These are phyloP conservation scores for Ceyx cyanopectus DNA, from an alignment of 2,113 vertebrate genomes.

Conservation along the genomic window DNA sequence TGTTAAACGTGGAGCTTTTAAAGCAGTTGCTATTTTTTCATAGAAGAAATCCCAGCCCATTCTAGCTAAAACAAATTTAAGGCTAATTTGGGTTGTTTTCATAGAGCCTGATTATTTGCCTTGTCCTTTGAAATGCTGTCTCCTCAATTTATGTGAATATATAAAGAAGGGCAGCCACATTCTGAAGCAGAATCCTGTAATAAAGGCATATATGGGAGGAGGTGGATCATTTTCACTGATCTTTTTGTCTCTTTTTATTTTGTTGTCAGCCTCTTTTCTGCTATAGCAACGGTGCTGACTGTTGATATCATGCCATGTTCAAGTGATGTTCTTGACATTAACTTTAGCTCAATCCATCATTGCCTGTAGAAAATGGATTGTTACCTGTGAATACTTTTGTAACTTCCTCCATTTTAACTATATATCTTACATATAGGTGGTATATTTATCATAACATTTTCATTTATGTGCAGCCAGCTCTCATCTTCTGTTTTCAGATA, in stretches of 20 bases:
- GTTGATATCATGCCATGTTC: background rate
- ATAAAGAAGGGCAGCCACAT: background rate
- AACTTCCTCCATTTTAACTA: background rate
- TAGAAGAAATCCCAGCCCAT: background rate
- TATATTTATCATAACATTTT: slow-evolving; percentile 4
- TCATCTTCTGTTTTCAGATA: background rate
- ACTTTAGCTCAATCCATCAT: background rate
- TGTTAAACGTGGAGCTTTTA: background rate
- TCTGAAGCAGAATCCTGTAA: background rate
- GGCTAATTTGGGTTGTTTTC: background rate
- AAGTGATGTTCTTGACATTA: background rate
- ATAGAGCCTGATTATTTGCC: background rate
- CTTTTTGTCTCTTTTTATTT: slow-evolving; percentile 22
- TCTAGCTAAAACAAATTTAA: background rate
- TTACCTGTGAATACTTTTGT: background rate
- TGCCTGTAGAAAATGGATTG: background rate
- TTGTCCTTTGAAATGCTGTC: background rate
- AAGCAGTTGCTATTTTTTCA: background rate
- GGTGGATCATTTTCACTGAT: background rate
- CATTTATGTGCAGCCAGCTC: background rate
- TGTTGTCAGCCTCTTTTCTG: background rate
- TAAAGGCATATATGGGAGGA: background rate
- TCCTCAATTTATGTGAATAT: background rate
- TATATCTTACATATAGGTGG: background rate
- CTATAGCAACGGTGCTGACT: background rate